Percentiles rank a stretch among this genome's conserved stretches.
Evolutionary conservation across 2,113 vertebrate species (phyloP).

Genomic region (Odocoileus hemionus): DNA sequence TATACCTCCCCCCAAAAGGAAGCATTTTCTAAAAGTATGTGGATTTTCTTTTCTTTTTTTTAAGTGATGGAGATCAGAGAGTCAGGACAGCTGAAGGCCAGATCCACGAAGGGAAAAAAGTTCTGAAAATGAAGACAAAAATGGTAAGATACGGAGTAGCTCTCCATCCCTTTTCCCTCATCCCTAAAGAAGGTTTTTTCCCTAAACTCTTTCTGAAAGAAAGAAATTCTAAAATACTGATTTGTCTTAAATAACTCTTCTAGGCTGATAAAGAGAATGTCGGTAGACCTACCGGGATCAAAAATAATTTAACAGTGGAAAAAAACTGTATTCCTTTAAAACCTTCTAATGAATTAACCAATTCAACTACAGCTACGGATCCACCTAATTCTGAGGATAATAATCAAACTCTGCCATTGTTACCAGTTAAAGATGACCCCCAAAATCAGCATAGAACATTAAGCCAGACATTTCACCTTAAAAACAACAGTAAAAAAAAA

Average conservation of each 20-base stretch:
- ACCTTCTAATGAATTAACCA: constrained; percentile 44
- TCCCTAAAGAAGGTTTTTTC: neutral
- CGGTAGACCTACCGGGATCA: neutral
- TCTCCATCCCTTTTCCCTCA: neutral
- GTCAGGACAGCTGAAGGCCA: constrained; percentile 54
- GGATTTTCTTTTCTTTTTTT: neutral
- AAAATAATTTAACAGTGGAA: constrained; percentile 27
- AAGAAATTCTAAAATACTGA: constrained; percentile 35
- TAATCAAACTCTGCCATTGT: neutral
- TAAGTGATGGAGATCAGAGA: constrained; percentile 50
- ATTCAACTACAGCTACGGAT: neutral
- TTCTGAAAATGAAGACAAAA: constrained; percentile 60
- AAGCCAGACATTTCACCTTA: constrained; percentile 78
- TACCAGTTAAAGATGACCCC: constrained; percentile 56
- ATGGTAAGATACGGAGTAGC: constrained; percentile 71
- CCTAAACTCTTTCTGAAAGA: neutral
- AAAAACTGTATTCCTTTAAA: constrained; percentile 56
- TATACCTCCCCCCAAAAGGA: neutral
- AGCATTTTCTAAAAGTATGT: neutral
- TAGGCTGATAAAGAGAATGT: constrained; percentile 82
- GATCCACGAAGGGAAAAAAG: constrained; percentile 50
- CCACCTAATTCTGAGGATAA: neutral
- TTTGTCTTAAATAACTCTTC: constrained; percentile 59
- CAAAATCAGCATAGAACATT: constrained; percentile 70
- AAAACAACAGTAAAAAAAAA: constrained; percentile 76